Conservation (phyloP, 2,113 vertebrate species). For the Oplegnathus fasciatus region DNA sequence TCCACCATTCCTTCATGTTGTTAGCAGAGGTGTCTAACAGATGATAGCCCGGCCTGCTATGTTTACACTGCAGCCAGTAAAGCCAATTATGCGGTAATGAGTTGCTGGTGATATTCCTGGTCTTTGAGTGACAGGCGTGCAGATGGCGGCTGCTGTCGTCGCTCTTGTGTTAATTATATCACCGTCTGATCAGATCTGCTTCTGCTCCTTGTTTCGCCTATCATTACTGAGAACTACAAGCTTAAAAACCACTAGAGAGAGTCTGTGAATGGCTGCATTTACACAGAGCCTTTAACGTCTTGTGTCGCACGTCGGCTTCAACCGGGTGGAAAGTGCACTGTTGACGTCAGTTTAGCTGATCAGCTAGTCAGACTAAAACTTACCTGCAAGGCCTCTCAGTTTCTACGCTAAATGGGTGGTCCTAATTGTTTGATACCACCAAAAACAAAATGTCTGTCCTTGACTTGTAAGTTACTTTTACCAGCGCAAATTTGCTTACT, state of each 20-base stretch:
- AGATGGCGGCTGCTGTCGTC: constrained; percentile 18
- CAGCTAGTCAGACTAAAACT: background rate
- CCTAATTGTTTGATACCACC: no score
- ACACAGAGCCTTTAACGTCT: background rate
- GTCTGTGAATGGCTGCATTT: background rate
- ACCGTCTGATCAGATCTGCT: constrained; percentile 9
- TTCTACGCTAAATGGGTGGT: no score
- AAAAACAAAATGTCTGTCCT: no score
- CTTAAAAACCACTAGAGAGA: background rate
- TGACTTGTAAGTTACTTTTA: no score
- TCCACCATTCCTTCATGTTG: background rate
- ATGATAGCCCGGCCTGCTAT: background rate
- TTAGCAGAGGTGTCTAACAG: background rate
- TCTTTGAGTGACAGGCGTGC: constrained; percentile 11
- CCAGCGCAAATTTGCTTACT: no score
- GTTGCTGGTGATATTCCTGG: background rate
- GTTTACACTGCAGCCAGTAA: constrained; percentile 9
- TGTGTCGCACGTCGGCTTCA: no score
- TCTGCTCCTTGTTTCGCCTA: background rate
- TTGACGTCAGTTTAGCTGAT: background rate
- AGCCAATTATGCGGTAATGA: constrained; percentile 4
- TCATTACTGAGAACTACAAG: background rate
- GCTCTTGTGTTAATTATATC: constrained; percentile 10
- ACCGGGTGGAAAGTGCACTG: no score
- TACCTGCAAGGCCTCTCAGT: background rate